Base-by-base conservation (phyloP, 2,888 invertebrate genomes). In the Drosophila niveifrons region DNA sequence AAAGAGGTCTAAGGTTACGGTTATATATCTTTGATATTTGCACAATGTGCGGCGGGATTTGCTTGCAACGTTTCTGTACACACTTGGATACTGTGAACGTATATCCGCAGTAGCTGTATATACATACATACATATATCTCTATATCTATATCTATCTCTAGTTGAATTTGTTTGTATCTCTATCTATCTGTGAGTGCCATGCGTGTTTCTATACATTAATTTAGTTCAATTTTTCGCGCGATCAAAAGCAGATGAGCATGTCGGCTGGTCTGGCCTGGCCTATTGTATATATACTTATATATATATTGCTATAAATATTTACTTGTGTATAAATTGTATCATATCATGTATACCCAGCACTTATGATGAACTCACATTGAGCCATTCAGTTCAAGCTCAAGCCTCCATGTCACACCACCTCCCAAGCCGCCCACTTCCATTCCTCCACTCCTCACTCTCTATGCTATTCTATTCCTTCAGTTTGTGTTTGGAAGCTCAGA, bases 181-280 rank as follows among this genome's bases (percentile, higher is more conserved):
- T 58, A 56, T 43, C 59, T 69, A 11, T 48, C 31, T 52, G 62
- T 56, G 47, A 68, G 63, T 75, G 87, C 75, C 84, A 81, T 82
- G 87, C 88, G 85, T 83, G 88, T 77, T 74, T 57, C 71, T 73
- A 51, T 72, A 77, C 88, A 88, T 88, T 86, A 88, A 86, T 88
- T 86, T 81, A 83, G 89, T 88, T 88, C 72, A 85, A 85, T 85
- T 88, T 88, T 86, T 85, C 70, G 86, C 86, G 88, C 86, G 88
- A 83, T 88, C 89, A 77, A 75, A 78, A 83, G 69, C 88, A 84
- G 87, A 86, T 84, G 87, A 87, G 82, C 84, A 86, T 86, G 80
- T 86, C 84, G 74, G n/a, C 74, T 56, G 74, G 43, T 66, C 62
- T 52, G 55, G 44, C 13, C 62, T 48, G 53, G 29, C 18, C 36